These are phyloP conservation scores for Notocelia uddmanniana DNA, from an alignment of 2,888 invertebrate species.

Conservation along the genomic window DNA sequence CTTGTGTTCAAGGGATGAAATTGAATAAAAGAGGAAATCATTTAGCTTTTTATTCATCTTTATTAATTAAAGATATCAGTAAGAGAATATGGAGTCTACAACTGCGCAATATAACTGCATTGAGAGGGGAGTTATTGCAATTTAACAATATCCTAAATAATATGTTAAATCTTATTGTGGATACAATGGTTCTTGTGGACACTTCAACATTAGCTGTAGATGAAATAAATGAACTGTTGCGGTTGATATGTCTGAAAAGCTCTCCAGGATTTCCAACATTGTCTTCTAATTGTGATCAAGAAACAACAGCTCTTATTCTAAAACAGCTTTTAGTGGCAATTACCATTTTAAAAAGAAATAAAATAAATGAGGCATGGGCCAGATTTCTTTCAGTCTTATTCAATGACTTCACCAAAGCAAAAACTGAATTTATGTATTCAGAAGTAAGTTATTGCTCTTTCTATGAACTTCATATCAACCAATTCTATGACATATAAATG, in stretches of 20 bases:
- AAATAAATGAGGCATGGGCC: constrained; percentile 61
- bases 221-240: constrained; percentile 56
- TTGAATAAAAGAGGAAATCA: not conserved
- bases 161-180: constrained; percentile 62
- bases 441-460: constrained; percentile 54
- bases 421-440: constrained; percentile 53
- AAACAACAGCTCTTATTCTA: constrained; percentile 58
- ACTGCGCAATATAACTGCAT: constrained; percentile 57
- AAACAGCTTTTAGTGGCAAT: constrained; percentile 63
- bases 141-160: constrained; percentile 53
- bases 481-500: not conserved
- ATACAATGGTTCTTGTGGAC: constrained; percentile 56
- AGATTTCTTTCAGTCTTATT: constrained; percentile 56
- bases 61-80: constrained; percentile 15
- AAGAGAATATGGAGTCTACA: constrained; percentile 58
- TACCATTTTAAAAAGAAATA: constrained; percentile 55
- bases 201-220: constrained; percentile 55
- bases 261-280: constrained; percentile 57
- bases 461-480: not conserved
- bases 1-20: constrained; percentile 30
- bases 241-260: constrained; percentile 65
- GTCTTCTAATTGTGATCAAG: constrained; percentile 54
- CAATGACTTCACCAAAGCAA: constrained; percentile 59
- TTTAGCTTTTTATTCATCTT: not conserved
- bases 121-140: constrained; percentile 56